Conservation (phyloP, 2,113 vertebrate genomes). For the Hymenochirus boettgeri region DNA sequence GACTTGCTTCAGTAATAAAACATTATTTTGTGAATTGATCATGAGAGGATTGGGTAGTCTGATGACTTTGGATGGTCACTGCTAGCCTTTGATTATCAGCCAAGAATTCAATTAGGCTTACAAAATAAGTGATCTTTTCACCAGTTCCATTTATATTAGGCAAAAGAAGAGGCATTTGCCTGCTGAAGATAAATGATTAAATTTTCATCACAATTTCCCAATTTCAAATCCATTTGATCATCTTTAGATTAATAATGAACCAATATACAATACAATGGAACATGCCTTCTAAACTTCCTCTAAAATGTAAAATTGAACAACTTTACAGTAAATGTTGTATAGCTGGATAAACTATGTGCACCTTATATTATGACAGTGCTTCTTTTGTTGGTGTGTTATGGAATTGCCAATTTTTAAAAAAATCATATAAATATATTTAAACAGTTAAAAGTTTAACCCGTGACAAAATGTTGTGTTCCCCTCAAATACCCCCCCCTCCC, state of each 20-base stretch:
- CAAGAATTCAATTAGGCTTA: conserved; percentile 65
- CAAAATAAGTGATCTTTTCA: conserved; percentile 51
- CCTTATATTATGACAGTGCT: too few species aligned
- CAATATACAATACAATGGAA: too few species aligned
- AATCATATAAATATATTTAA: too few species aligned
- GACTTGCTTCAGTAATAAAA: conserved; percentile 46
- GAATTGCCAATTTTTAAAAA: too few species aligned
- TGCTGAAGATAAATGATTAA: conserved; percentile 29
- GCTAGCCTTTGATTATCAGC: conserved; percentile 53
- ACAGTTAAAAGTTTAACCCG: too few species aligned
- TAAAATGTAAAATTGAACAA: too few species aligned
- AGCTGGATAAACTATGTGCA: too few species aligned
- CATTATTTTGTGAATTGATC: conserved; percentile 53
- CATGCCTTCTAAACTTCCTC: too few species aligned
- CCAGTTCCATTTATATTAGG: conserved; percentile 48
- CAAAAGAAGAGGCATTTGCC: conserved; percentile 26
- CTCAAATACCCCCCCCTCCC: too few species aligned
- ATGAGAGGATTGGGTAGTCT: conserved; percentile 41
- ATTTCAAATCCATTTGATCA: conserved; percentile 37
- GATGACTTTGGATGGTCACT: conserved; percentile 50
- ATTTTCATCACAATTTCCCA: conserved; percentile 26
- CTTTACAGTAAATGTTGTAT: too few species aligned
- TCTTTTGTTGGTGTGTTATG: too few species aligned
- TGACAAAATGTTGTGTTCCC: too few species aligned
- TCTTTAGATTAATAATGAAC: conserved; percentile 35